Conservation (phyloP, 2,888 invertebrate species). For the Cylloceria caligata region DNA sequence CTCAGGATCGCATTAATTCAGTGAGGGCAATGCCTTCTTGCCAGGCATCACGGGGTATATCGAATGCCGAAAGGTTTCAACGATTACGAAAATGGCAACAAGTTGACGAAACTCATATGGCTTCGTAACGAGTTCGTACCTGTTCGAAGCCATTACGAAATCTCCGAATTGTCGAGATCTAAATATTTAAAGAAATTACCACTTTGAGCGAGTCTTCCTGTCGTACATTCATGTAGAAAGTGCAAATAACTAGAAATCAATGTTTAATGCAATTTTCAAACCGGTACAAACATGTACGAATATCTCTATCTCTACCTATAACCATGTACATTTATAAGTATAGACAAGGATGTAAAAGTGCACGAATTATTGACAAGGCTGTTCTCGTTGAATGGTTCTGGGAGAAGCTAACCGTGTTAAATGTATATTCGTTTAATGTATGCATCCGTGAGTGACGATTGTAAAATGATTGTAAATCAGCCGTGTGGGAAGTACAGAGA, state of each 20-base stretch:
- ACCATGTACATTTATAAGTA: too few species aligned
- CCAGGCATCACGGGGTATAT: not conserved
- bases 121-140: not conserved
- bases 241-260: not conserved
- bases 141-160: not conserved
- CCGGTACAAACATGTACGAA: not conserved
- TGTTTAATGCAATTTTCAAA: not conserved
- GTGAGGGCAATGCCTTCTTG: slow-evolving; percentile 51
- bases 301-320: too few species aligned
- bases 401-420: too few species aligned
- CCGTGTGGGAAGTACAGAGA: slow-evolving; percentile 46
- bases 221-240: not conserved
- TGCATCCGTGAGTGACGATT: slow-evolving; percentile 9
- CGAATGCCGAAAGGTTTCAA: slow-evolving; percentile 30
- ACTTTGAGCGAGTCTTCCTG: not conserved
- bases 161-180: not conserved
- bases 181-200: not conserved
- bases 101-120: slow-evolving; percentile 5
- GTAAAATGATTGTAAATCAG: slow-evolving; percentile 42
- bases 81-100: slow-evolving; percentile 32
- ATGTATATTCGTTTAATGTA: slow-evolving; percentile 2
- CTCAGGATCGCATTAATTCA: slow-evolving; percentile 43
- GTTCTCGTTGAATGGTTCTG: too few species aligned
- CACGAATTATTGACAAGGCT: too few species aligned
- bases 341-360: too few species aligned